A percentile compares a stretch with the other conserved stretches of the same genome.
Evolutionary conservation across 2,888 invertebrate species (phyloP).

Genomic region (Bhutanitis thaidina): DNA sequence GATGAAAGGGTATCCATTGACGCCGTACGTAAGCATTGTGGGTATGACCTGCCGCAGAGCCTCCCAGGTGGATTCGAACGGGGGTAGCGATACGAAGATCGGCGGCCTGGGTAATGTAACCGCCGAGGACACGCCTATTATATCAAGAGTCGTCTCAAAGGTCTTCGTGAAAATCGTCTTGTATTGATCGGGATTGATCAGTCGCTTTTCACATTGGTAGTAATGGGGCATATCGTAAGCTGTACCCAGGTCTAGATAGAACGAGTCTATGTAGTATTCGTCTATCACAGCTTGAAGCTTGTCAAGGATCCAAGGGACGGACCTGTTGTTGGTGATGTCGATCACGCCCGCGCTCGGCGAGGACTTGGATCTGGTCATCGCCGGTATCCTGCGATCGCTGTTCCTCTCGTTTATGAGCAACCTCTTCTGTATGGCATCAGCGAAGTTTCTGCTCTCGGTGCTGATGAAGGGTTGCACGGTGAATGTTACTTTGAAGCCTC

Average conservation of each 20-base stretch:
- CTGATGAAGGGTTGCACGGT: constrained; percentile 95
- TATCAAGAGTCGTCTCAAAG: constrained; percentile 81
- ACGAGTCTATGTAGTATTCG: constrained; percentile 90
- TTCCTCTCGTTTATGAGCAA: constrained; percentile 89
- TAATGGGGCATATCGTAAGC: constrained; percentile 93
- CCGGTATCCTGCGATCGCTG: constrained; percentile 89
- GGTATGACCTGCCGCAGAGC: constrained; percentile 91
- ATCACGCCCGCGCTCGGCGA: constrained; percentile 90
- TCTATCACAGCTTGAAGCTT: constrained; percentile 85
- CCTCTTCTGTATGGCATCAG: constrained; percentile 86
- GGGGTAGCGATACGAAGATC: constrained; percentile 91
- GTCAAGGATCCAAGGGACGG: constrained; percentile 88
- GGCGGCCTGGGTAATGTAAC: constrained; percentile 90
- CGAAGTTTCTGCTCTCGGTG: constrained; percentile 91
- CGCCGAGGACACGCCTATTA: constrained; percentile 92
- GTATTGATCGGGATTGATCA: constrained; percentile 91
- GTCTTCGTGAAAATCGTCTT: constrained; percentile 85
- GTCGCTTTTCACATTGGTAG: constrained; percentile 86
- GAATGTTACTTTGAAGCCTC: constrained; percentile 92
- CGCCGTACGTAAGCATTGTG: constrained; percentile 91
- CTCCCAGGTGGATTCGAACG: constrained; percentile 93
- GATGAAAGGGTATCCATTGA: constrained; percentile 95
- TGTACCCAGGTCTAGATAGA: constrained; percentile 90
- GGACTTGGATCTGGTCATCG: constrained; percentile 90
- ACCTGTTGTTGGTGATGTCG: constrained; percentile 91